Percentiles rank a stretch among this genome's conserved stretches.
These are phyloP conservation scores for Myocastor coypus DNA, from an alignment of 2,113 vertebrate species.

Conservation along the genomic window DNA sequence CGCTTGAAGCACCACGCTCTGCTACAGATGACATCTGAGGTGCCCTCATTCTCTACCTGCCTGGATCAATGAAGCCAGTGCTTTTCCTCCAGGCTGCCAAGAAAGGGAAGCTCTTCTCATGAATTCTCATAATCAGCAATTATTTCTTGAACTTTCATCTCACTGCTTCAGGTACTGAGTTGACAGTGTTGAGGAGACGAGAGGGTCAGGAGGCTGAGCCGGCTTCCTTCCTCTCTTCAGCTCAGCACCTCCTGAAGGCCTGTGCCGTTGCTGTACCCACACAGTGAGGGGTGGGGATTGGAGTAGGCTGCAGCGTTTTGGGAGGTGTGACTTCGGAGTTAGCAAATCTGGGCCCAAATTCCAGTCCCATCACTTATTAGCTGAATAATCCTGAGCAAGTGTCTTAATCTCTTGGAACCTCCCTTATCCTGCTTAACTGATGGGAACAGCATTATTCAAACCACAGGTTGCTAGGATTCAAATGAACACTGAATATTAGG, in stretches of 20 bases:
- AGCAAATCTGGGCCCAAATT: neutral
- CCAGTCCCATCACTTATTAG: neutral
- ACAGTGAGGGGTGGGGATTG: neutral
- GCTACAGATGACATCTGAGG: slow-evolving; percentile 12
- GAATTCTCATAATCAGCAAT: neutral
- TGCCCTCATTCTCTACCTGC: neutral
- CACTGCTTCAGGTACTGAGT: neutral
- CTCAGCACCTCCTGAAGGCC: neutral
- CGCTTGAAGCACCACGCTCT: neutral
- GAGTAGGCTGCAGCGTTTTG: neutral
- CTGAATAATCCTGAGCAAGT: neutral
- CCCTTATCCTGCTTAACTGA: neutral
- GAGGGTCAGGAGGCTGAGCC: neutral
- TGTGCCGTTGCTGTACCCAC: neutral
- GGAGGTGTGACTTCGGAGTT: slow-evolving; percentile 14
- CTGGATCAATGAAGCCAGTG: neutral
- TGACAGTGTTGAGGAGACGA: neutral
- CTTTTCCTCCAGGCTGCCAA: slow-evolving; percentile 1
- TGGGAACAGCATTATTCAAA: neutral
- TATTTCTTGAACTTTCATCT: neutral
- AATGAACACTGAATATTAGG: neutral
- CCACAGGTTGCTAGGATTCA: neutral
- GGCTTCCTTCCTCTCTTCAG: neutral
- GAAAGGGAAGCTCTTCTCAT: neutral
- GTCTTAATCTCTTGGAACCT: neutral